Evolutionary conservation across 2,888 invertebrate species (phyloP).

Genomic region (Theretra japonica): DNA sequence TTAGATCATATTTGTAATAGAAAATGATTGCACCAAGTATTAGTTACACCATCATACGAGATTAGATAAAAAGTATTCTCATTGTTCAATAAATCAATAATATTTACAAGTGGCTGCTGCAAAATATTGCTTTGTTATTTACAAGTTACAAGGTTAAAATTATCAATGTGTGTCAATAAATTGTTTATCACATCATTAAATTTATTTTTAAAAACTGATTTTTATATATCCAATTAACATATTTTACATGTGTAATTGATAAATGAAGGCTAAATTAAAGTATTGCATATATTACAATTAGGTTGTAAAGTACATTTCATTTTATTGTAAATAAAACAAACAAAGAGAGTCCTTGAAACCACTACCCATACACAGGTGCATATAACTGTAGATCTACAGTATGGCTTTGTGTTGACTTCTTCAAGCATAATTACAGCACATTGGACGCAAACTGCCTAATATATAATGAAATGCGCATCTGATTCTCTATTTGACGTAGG

Average conservation of each 20-base stretch:
- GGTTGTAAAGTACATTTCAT: neutral
- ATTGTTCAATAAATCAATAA: slow-evolving; percentile 25
- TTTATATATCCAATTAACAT: neutral
- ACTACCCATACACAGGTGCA: slow-evolving; percentile 34
- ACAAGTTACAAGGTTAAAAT: slow-evolving; percentile 3
- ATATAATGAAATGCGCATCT: slow-evolving; percentile 54
- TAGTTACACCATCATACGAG: slow-evolving; percentile 15
- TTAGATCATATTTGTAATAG: neutral
- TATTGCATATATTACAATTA: neutral
- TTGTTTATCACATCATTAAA: neutral
- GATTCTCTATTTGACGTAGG: slow-evolving; percentile 51
- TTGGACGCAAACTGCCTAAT: slow-evolving; percentile 35
- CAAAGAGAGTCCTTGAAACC: slow-evolving; percentile 59
- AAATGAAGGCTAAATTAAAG: neutral
- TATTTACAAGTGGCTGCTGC: neutral
- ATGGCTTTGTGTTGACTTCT: slow-evolving; percentile 36
- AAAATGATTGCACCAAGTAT: neutral
- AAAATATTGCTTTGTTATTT: slow-evolving; percentile 5
- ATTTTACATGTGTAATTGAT: neutral
- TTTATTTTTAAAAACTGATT: neutral
- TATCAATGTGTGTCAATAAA: slow-evolving; percentile 10
- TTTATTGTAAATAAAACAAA: slow-evolving; percentile 42
- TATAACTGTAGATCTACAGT: slow-evolving; percentile 30
- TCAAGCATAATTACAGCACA: slow-evolving; percentile 43
- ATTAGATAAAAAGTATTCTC: slow-evolving; percentile 26